phyloP scores from a whole-genome alignment of 2,888 invertebrate genomes.

The Hemicrepidius hirtus region DNA sequence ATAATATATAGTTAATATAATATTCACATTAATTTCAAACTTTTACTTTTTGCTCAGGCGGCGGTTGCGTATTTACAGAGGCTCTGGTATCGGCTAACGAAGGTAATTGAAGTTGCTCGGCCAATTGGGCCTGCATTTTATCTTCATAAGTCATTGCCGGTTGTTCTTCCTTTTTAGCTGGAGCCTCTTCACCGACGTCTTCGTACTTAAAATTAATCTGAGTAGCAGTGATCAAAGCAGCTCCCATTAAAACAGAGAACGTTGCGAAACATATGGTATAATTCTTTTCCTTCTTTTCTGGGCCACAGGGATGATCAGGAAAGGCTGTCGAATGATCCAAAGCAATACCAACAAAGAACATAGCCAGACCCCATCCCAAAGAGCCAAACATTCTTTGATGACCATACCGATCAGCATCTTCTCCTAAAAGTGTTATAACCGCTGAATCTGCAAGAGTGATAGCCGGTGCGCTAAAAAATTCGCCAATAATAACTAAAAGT shows the following conservation, averaged over 20 bases:
- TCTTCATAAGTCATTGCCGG: constrained; percentile 80
- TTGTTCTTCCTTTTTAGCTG: constrained; percentile 46
- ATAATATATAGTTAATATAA: constrained; percentile 15
- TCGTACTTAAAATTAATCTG: constrained; percentile 87
- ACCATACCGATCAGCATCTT: constrained; percentile 81
- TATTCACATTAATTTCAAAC: not conserved
- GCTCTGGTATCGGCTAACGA: constrained; percentile 82
- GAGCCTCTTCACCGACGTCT: constrained; percentile 66
- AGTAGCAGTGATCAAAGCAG: constrained; percentile 93
- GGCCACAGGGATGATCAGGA: constrained; percentile 93
- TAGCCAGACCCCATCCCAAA: constrained; percentile 97
- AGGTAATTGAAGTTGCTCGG: constrained; percentile 88
- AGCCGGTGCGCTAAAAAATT: constrained; percentile 98
- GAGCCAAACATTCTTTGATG: constrained; percentile 99
- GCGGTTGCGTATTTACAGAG: constrained; percentile 67
- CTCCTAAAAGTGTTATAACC: constrained; percentile 87
- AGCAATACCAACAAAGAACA: constrained; percentile 98
- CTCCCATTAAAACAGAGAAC: constrained; percentile 97
- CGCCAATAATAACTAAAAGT: constrained; percentile 94
- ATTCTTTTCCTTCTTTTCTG: constrained; percentile 94
- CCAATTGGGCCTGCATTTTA: constrained; percentile 87
- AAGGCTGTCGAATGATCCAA: constrained; percentile 98
- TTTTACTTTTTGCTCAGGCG: constrained; percentile 73
- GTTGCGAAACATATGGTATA: constrained; percentile 99
- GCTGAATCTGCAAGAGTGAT: constrained; percentile 96